Percentiles rank a stretch among this genome's conserved stretches.
Evolutionary conservation across 2,888 invertebrate species (phyloP).

Genomic region (Ophraella communa): DNA sequence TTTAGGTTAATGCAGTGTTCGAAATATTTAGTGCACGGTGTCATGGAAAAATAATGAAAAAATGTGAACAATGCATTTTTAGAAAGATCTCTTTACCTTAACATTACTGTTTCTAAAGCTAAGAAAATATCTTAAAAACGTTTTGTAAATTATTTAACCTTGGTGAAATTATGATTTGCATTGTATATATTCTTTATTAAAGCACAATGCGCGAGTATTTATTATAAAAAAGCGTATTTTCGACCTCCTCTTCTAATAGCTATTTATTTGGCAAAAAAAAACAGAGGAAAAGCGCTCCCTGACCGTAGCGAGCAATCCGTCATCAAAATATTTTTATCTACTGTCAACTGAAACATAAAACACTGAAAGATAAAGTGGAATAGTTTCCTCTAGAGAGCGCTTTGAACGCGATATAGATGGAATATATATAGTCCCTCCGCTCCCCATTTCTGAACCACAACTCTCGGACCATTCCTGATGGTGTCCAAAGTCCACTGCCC

Average conservation of each 20-base stretch:
- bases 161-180: too few relatives aligned
- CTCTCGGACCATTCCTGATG: slow-evolving; percentile 14
- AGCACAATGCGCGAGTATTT: slow-evolving; percentile 41
- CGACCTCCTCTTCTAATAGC: slow-evolving; percentile 53
- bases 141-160: too few relatives aligned
- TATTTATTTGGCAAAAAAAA: slow-evolving; percentile 57
- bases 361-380: slow-evolving; percentile 60
- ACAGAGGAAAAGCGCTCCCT: slow-evolving; percentile 52
- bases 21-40: too few relatives aligned
- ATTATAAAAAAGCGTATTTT: slow-evolving; percentile 46
- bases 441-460: slow-evolving; percentile 18
- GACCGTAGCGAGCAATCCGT: slow-evolving; percentile 57
- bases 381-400: slow-evolving; percentile 58
- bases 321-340: slow-evolving; percentile 61
- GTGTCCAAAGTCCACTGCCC: slow-evolving; percentile 25
- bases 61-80: too few relatives aligned
- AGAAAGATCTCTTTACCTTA: too few relatives aligned
- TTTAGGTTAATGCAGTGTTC: too few relatives aligned
- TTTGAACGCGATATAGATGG: slow-evolving; percentile 54
- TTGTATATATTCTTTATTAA: background rate
- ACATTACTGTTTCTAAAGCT: too few relatives aligned
- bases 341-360: slow-evolving; percentile 61
- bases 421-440: slow-evolving; percentile 36
- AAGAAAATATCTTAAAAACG: too few relatives aligned
- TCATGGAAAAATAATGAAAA: too few relatives aligned